Conservation (phyloP, 2,113 vertebrate species). For the Chaetops frenatus region DNA sequence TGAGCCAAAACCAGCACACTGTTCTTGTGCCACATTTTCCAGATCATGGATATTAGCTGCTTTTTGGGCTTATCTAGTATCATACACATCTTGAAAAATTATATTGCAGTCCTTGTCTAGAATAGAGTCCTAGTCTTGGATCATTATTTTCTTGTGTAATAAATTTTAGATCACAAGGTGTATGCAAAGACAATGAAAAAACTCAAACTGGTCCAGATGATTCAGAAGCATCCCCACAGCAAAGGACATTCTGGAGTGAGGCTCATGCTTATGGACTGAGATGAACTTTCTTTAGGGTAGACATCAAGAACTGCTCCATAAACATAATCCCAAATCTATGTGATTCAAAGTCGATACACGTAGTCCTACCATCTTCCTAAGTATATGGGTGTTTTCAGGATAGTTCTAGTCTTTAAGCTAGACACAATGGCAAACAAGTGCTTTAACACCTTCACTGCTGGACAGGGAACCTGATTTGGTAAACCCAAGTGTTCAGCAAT, state of each 20-base stretch:
- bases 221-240: background rate
- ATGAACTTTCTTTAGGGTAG: background rate
- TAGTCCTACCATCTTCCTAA: background rate
- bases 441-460: background rate
- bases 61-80: background rate
- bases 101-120: background rate
- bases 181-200: background rate
- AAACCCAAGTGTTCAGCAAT: background rate
- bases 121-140: background rate
- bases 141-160: background rate
- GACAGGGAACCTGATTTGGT: background rate
- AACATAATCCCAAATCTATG: background rate
- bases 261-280: background rate
- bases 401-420: background rate
- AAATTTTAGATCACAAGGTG: background rate
- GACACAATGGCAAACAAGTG: background rate
- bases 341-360: background rate
- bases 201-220: background rate
- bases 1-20: background rate
- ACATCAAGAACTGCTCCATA: background rate
- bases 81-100: background rate
- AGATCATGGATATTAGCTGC: background rate
- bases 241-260: background rate
- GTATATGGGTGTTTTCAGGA: background rate
- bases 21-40: background rate